Percentiles rank a stretch among this genome's conserved stretches.
Conservation (phyloP, 2,888 invertebrate species). For the Nephrotoma appendiculata region DNA sequence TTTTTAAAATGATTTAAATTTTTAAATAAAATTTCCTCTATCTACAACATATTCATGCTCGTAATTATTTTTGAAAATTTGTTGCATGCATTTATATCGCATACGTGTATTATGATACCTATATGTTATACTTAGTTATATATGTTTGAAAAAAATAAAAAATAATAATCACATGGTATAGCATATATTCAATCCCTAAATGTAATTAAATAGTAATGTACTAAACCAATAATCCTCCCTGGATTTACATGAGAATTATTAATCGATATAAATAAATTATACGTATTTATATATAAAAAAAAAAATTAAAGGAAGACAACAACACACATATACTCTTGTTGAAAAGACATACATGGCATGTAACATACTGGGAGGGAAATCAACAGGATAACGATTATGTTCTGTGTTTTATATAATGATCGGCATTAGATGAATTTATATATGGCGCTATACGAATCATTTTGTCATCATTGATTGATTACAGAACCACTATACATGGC, state of each 20-base stretch:
- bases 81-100: background rate
- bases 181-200: background rate
- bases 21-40: background rate
- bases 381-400: background rate
- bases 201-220: background rate
- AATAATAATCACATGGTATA: background rate
- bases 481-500: background rate
- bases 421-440: background rate
- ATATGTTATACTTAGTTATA: no score
- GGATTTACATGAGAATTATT: background rate
- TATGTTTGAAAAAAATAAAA: background rate
- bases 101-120: background rate
- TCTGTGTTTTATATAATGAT: background rate
- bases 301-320: background rate
- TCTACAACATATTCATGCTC: background rate
- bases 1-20: background rate
- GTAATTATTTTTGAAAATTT: background rate
- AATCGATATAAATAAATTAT: background rate
- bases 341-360: background rate
- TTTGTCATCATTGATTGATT: background rate
- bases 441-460: background rate
- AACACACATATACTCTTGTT: background rate
- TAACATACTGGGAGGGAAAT: background rate
- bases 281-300: background rate
- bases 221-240: background rate